Conservation (phyloP, 1,140 invertebrate genomes). For the Periplaneta americana region DNA sequence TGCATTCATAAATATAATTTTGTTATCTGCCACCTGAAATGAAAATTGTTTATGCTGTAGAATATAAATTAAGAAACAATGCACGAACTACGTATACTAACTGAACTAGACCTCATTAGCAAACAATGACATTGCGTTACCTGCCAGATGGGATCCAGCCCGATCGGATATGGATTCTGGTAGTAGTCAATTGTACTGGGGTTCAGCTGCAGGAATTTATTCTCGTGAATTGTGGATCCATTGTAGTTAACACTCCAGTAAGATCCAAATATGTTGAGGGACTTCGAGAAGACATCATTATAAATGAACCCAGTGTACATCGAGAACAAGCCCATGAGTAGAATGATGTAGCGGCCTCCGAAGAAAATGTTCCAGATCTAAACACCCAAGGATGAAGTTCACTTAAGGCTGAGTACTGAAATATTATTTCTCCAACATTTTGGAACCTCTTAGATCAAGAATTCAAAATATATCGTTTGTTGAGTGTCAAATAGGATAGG, state of each 20-base stretch:
- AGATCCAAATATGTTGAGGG: constrained; percentile 93
- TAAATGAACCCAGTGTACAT: constrained; percentile 98
- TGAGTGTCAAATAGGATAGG: too few species aligned
- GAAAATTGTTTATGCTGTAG: background rate
- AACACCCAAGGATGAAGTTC: too few species aligned
- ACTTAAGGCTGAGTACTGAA: too few species aligned
- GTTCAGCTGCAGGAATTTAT: constrained; percentile 57
- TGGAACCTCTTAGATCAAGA: too few species aligned
- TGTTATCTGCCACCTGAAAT: constrained; percentile 56
- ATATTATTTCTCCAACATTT: too few species aligned
- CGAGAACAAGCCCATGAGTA: constrained; percentile 96
- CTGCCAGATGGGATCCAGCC: constrained; percentile 94
- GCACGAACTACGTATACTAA: too few species aligned
- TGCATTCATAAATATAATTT: constrained; percentile 86
- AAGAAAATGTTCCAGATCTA: constrained; percentile 98
- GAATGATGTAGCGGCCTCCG: constrained; percentile 94
- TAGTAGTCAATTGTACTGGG: constrained; percentile 53
- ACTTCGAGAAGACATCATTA: constrained; percentile 98
- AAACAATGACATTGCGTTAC: too few species aligned
- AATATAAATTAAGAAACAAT: too few species aligned
- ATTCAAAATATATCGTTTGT: too few species aligned
- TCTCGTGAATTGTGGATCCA: constrained; percentile 40
- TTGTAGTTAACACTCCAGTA: constrained; percentile 68
- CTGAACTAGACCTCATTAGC: too few species aligned
- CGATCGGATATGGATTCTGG: constrained; percentile 75